Evolutionary conservation across 2,113 vertebrate species (phyloP), one percentile per base, ranked within the genome.

Genomic region (Lophochroa leadbeateri): DNA sequence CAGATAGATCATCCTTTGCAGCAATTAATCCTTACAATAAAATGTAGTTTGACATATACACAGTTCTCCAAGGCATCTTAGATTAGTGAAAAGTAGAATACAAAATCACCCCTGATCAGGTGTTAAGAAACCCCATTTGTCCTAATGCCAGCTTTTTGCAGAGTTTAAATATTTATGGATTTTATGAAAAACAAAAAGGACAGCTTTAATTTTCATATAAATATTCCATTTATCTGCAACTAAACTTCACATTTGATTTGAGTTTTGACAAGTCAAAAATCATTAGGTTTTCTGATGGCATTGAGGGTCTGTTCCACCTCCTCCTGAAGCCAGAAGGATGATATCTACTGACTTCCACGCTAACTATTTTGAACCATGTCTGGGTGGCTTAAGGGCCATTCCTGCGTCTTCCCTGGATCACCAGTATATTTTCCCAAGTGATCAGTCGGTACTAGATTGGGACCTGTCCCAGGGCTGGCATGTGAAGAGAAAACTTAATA

Each of bases 21-120:
- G 77, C 80, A 97, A 76, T 86, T 96, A 95, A 94, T 76, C 17
- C 92, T 75, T 79, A 68, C 50, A 93, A 68, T 61, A 95, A 77
- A 92, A 94, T 41, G 70, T 44, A 91, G 71, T 64, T 58, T 7
- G 20, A 93, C 82, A 25, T 35, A 24, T 21, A 79, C 88, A 75
- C 29, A 49, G 68, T 95, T 97, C 91, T 92, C 82, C 11, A 17
- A 93, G 91, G 75, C 44, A 90, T 28, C 33, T 92, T 19, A 88
- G 68, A 84, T 86, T 80, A 75, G 71, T 52, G 21, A 74, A 90
- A 93, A 86, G 35, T 15, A 67, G 23, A 17, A 81, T 72, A 81
- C 79, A 82, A 82, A 91, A 90, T 83, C 65, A 49, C 52, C 35
- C 11, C 33, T 65, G 70, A 97, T 57, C 23, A 57, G 49, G 19